phyloP scores from a whole-genome alignment of 2,797 vertebrate species.

The Periophthalmus magnuspinnatus region DNA sequence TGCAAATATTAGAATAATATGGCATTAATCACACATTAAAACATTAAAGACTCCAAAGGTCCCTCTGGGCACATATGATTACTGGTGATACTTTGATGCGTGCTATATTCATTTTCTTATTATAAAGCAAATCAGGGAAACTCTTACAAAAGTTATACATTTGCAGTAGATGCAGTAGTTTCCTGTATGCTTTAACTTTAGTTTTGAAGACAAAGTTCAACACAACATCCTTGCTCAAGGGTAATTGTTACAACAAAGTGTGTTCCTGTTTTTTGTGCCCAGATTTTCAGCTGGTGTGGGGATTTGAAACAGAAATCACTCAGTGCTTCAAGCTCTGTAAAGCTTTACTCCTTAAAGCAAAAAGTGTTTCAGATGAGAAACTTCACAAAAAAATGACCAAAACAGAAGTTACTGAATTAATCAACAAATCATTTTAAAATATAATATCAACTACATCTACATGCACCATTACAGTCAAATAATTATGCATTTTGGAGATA shows the following conservation, averaged over 20 bases:
- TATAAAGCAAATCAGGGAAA: slow-evolving; percentile 26
- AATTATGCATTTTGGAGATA: too few species aligned
- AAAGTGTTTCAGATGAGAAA: slow-evolving; percentile 1
- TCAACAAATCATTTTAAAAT: too few species aligned
- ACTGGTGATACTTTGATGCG: slow-evolving; percentile 24
- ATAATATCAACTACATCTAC: too few species aligned
- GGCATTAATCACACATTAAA: slow-evolving; percentile 20
- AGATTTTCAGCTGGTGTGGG: slow-evolving; percentile 50
- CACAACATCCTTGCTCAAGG: slow-evolving; percentile 49
- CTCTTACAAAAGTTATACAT: slow-evolving; percentile 7
- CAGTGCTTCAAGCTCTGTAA: slow-evolving; percentile 40
- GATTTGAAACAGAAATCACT: slow-evolving; percentile 44
- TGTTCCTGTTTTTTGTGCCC: slow-evolving; percentile 29
- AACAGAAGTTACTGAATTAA: too few species aligned
- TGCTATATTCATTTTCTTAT: slow-evolving; percentile 7
- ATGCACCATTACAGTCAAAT: too few species aligned
- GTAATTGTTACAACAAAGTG: slow-evolving; percentile 34
- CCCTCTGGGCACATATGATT: slow-evolving; percentile 10
- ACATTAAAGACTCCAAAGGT: slow-evolving; percentile 15
- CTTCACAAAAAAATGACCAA: neutral
- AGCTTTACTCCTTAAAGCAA: slow-evolving; percentile 1
- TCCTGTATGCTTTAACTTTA: slow-evolving; percentile 14
- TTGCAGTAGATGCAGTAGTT: slow-evolving; percentile 11
- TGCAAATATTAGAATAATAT: slow-evolving; percentile 15
- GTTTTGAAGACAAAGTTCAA: slow-evolving; percentile 14